Evolutionary conservation across 2,797 vertebrate genomes (phyloP), one percentile per base, ranked within the genome.

Genomic region (Syngnathus acus): DNA sequence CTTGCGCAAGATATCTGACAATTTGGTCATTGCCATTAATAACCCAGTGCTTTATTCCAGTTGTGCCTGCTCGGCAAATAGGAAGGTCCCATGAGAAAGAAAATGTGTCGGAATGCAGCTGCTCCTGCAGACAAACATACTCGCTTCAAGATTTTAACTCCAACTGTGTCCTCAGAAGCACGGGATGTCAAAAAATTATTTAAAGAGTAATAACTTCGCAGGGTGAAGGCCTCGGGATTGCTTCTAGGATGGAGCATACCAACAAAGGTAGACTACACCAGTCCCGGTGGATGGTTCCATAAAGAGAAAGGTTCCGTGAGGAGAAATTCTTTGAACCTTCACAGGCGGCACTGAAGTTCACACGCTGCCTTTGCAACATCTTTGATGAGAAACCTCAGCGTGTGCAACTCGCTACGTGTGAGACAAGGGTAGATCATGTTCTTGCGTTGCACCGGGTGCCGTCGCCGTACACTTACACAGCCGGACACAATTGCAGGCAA

Each of bases 241-340:
- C 73, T 69, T 74, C 65, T 62, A 55, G 69, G 68, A 78, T 73
- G 68, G 75, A 79, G 75, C 68, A 76, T 69, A 73, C 43, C 59
- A 61, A 72, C 68, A 68, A 60, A 75, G 72, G 67, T 54, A 40
- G 66, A 73, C 73, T 76, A 72, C 68, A 74, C 62, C 39, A 45
- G 63, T 73, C 68, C 79, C 73, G 13, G n/a, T 0, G 61, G 73
- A 75, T 74, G 69, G 63, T 70, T 76, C 26, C 54, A 74, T 67
- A 72, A 74, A 81, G 72, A 65, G 65, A 70, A 77, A 57, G 72
- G 65, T 68, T 45, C 61, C 78, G 65, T 9, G 14, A 71, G 67
- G 69, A 77, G 47, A 72, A 78, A 23, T 64, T 73, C 77, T 86
- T 85, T 88, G 75, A 86, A 80, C 72, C 71, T 61, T 80, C 69